phyloP scores from a whole-genome alignment of 2,113 vertebrate species.

The Myocastor coypus region DNA sequence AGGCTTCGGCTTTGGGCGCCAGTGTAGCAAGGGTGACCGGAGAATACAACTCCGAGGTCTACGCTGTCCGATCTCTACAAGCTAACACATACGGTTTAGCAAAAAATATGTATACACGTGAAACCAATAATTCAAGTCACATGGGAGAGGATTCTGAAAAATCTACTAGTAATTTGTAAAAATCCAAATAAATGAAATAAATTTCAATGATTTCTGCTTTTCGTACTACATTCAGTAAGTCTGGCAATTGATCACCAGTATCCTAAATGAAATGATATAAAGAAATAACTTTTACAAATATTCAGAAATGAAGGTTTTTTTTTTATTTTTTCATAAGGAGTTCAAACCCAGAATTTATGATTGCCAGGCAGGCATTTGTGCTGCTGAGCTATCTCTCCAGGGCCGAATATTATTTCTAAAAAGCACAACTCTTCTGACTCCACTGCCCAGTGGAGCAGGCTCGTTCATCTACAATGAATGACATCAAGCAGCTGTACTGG shows the following conservation, averaged over 20 bases:
- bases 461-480: conserved; percentile 78
- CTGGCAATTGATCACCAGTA: neutral
- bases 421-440: conserved; percentile 66
- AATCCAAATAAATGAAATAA: conserved; percentile 20
- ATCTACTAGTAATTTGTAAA: neutral
- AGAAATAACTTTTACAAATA: conserved; percentile 44
- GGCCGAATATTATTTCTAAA: too few species aligned
- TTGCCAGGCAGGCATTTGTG: too few species aligned
- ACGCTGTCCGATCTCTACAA: neutral
- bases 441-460: conserved; percentile 69
- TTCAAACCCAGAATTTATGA: too few species aligned
- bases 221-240: neutral
- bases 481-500: conserved; percentile 68
- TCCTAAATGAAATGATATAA: neutral
- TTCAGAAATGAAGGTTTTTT: conserved; percentile 73
- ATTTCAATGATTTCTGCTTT: neutral
- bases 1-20: neutral
- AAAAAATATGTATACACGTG: neutral
- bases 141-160: neutral
- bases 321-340: neutral
- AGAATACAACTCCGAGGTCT: neutral
- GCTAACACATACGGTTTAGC: neutral
- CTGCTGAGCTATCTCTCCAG: too few species aligned
- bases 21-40: neutral
- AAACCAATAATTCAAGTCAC: neutral